Conservation (phyloP, 2,888 invertebrate species). For the Spisula subtruncata region DNA sequence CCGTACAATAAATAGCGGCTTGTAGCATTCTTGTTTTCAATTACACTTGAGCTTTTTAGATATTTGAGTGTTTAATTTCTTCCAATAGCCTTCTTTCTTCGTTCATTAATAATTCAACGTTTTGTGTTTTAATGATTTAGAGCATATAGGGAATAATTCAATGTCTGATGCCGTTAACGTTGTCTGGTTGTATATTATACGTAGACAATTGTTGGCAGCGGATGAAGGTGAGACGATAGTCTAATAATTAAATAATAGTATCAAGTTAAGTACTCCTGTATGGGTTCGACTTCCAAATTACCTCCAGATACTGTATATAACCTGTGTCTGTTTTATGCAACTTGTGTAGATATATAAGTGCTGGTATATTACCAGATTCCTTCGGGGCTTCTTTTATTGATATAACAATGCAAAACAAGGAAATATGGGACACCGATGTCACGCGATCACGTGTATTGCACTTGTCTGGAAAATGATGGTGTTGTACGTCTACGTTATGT, state of each 20-base stretch:
- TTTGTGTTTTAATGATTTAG: slow-evolving; percentile 1
- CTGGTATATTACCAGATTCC: background rate
- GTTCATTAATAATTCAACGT: slow-evolving; percentile 10
- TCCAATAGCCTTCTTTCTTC: background rate
- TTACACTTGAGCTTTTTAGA: background rate
- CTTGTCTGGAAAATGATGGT: too few relatives aligned
- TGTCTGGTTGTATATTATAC: background rate
- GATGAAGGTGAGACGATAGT: background rate
- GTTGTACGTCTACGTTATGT: too few relatives aligned
- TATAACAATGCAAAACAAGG: background rate
- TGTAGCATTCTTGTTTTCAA: background rate
- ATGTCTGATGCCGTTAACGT: background rate
- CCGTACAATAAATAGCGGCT: background rate
- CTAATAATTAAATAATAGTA: background rate
- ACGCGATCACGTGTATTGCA: too few relatives aligned
- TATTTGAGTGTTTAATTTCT: background rate
- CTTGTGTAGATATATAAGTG: background rate
- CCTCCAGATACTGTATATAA: background rate
- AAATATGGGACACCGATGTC: too few relatives aligned
- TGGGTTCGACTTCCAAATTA: background rate
- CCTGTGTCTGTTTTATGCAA: background rate
- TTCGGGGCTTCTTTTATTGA: background rate
- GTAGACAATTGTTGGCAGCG: background rate
- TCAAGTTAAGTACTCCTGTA: background rate
- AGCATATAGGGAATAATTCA: background rate